Conservation (phyloP, 2,113 vertebrate species). For the Mus pahari region DNA sequence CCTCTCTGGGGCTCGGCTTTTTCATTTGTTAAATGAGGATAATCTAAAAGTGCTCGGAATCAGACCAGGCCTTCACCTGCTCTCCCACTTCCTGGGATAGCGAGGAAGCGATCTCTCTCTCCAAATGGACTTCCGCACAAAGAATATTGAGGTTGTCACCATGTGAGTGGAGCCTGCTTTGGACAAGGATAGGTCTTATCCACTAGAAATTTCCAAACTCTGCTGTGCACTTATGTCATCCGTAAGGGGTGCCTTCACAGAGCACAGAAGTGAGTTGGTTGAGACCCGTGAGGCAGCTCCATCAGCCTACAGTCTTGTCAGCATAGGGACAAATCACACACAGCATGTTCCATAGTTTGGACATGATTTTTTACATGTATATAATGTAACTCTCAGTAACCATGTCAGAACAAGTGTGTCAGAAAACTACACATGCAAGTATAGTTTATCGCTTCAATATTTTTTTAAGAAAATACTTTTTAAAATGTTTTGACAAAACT, state of each 20-base stretch:
- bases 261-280: background rate
- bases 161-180: background rate
- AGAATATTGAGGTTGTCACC: background rate
- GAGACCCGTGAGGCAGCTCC: background rate
- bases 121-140: background rate
- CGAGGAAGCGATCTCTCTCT: background rate
- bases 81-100: background rate
- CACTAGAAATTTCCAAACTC: background rate
- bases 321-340: background rate
- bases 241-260: background rate
- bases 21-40: background rate
- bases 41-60: background rate
- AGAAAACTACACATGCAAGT: background rate
- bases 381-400: background rate
- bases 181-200: no score
- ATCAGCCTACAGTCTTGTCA: background rate
- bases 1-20: background rate
- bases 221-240: background rate
- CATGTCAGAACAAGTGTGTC: background rate
- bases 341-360: background rate
- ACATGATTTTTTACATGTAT: background rate
- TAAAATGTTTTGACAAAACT: background rate
- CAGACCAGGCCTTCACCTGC: background rate
- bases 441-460: background rate
- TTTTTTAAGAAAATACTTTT: background rate